Evolutionary conservation across 2,797 vertebrate genomes (phyloP), one percentile per base, ranked within the genome.

Genomic region (Neosalanx taihuensis): DNA sequence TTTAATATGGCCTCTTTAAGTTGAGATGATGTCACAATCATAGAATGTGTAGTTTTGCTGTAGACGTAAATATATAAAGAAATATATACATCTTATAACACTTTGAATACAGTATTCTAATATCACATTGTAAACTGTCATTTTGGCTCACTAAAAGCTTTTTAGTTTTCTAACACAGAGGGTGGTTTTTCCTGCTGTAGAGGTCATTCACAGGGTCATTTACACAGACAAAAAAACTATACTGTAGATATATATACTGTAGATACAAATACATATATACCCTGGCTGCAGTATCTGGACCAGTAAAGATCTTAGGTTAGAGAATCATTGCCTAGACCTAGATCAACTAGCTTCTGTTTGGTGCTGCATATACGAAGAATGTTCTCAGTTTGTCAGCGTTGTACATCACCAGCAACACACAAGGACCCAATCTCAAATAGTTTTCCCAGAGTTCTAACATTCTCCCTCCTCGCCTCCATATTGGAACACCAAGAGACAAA

Each of bases 171-270:
- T 87, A 88, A 82, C 41, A 83, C 80, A 59, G 60, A 83, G 20
- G 67, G 51, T 81, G 70, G 33, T 20, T 64, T 46, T 77, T 57
- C 58, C 37, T 46, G 37, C 65, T 72, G n/a, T 62, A 33, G 46
- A 53, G 71, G 70, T 81, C 66, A 84, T 75, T 73, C 76, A 86
- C 84, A 85, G 87, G 83, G 81, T 86, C 73, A 66, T 70, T 81
- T 81, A 83, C 84, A 83, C 77, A 87, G 89, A 88, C 88, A 89
- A 86, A 88, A 26, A 26, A 86, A 89, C 74, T 67, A 74, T 64
- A 80, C 2, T 46, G 41, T 46, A 80, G 76, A 83, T 82, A 83
- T 46, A 46, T 13, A 41, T 10, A 12, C 37, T 41, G 37, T 41
- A 9, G 9, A 71, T 62, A 9, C 51, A 17, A 17, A n/a, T 56